Conservation (phyloP, 35 echinoderm and acorn worm genomes). For the Lytechinus variegatus region DNA sequence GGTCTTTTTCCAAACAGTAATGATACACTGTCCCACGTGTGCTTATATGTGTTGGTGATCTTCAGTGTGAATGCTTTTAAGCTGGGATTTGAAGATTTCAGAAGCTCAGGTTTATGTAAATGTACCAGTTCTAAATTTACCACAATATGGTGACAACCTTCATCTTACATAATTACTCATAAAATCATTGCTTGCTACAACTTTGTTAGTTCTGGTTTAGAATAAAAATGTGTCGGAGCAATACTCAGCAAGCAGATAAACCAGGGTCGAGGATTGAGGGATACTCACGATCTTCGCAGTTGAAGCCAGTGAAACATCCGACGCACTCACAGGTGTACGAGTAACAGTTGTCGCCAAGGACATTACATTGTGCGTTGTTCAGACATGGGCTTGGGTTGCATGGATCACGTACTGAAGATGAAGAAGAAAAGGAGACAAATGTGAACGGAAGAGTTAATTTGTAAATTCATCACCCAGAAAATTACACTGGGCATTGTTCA, state of each 20-base stretch:
- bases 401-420: slow-evolving; percentile 58
- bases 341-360: slow-evolving; percentile 57
- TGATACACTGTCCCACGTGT: too few relatives aligned
- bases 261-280: background rate
- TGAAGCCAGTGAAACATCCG: slow-evolving; percentile 84
- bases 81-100: too few relatives aligned
- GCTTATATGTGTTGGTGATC: too few relatives aligned
- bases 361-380: slow-evolving; percentile 66
- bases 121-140: too few relatives aligned
- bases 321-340: slow-evolving; percentile 75
- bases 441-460: background rate
- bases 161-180: too few relatives aligned
- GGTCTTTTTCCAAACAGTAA: too few relatives aligned
- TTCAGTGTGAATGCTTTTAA: too few relatives aligned
- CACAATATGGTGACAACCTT: too few relatives aligned
- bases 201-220: too few relatives aligned
- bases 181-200: too few relatives aligned
- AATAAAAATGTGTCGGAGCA: too few relatives aligned
- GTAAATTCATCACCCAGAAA: background rate
- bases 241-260: background rate
- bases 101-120: too few relatives aligned
- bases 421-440: background rate
- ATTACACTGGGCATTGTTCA: slow-evolving; percentile 66
- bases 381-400: slow-evolving; percentile 78
- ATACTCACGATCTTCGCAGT: slow-evolving; percentile 86